Percentiles rank a stretch among this genome's conserved stretches.
Evolutionary conservation across 2,888 invertebrate genomes (phyloP).

Genomic region (Spisula subtruncata): DNA sequence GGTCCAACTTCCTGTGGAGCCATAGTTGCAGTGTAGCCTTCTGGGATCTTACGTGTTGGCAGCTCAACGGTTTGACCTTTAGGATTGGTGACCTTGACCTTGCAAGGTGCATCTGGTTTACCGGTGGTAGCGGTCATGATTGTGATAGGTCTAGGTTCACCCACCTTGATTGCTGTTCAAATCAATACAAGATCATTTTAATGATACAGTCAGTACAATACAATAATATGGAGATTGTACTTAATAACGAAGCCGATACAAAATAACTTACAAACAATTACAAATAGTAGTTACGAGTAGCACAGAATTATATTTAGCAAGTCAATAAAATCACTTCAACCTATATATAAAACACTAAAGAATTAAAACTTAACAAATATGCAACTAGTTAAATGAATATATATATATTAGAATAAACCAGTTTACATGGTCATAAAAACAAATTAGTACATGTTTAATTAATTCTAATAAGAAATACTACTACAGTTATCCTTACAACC

Average conservation of each 20-base stretch:
- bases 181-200: background rate
- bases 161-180: constrained; percentile 72
- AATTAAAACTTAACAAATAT: no score
- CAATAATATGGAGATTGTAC: background rate
- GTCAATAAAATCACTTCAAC: background rate
- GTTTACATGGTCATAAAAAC: background rate
- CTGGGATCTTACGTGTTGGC: constrained; percentile 93
- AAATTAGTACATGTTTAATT: no score
- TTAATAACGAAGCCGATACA: background rate
- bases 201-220: background rate
- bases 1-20: constrained; percentile 87
- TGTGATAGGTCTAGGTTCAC: constrained; percentile 70
- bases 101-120: constrained; percentile 74
- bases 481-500: no score
- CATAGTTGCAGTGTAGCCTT: constrained; percentile 89
- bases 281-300: background rate
- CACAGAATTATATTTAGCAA: background rate
- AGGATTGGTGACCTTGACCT: constrained; percentile 82
- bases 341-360: background rate
- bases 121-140: constrained; percentile 76
- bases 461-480: no score
- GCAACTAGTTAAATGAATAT: no score
- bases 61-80: constrained; percentile 90
- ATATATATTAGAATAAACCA: background rate
- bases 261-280: background rate